Evolutionary conservation across 2,113 vertebrate species (phyloP), one percentile per base, ranked within the genome.

Genomic region (Burhinus bistriatus): DNA sequence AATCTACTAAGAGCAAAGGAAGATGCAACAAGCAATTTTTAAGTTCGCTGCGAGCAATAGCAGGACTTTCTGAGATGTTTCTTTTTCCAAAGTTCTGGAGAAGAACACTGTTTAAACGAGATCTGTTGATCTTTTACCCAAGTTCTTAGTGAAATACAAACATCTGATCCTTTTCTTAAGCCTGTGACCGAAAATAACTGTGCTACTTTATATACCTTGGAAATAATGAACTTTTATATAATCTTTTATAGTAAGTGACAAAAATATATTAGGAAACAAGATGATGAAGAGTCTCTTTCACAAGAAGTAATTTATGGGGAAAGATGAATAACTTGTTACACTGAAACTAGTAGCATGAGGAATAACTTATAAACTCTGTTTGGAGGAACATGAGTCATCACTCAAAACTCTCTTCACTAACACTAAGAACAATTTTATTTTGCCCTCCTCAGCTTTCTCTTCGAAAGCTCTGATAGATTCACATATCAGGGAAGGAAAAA

Each of bases 251-350:
- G 59, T 70, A 87, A 87, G 76, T 57, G 11, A 72, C 15, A 94
- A 64, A 88, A 94, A 47, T 34, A 42, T 6, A 29, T 87, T 76
- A 57, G 36, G 73, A 84, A 94, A 83, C 3, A 62, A 81, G 57
- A 47, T 69, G 42, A 94, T 40, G 62, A 96, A 89, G 51, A 29
- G 57, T 51, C 49, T 83, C 54, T 92, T 87, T 82, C 64, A 72
- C 3, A 3, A 93, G 73, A 52, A 36, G n/a, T 88, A 59, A 23
- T 86, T 90, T 61, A 80, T n/a, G 11, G 45, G 20, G 47, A 26
- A 95, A 82, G 66, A 73, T 90, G 84, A 95, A 49, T 85, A 89
- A 89, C 38, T 75, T 96, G 27, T 52, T 80, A 85, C 82, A 66
- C 10, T 89, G 61, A 95, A 95, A 87, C 40, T 49, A 73, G 65